Conservation (phyloP, 2,113 vertebrate genomes). For the Neotoma lepida region DNA sequence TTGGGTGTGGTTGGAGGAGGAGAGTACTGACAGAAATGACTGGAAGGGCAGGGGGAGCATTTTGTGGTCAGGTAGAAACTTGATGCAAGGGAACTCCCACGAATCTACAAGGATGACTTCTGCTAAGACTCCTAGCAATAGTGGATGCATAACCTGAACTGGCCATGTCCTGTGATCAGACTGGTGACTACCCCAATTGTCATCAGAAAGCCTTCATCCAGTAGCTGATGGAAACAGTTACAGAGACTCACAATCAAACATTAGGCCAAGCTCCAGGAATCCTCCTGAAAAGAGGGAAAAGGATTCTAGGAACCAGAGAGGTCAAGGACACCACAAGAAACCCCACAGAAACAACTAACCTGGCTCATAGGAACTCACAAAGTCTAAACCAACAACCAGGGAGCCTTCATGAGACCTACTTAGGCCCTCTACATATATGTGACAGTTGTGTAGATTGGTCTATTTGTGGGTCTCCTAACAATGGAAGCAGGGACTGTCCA, state of each 20-base stretch:
- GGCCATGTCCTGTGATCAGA: not conserved
- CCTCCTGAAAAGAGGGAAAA: not conserved
- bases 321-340: not conserved
- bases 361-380: not conserved
- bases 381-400: not conserved
- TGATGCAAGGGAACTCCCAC: not conserved
- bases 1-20: not conserved
- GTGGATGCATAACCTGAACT: not conserved
- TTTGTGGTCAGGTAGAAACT: not conserved
- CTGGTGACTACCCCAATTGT: not conserved
- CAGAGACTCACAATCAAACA: not conserved
- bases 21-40: not conserved
- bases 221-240: not conserved
- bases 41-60: not conserved
- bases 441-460: not conserved
- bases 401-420: accelerated
- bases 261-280: not conserved
- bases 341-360: not conserved
- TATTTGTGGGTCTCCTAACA: not conserved
- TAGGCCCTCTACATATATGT: not conserved
- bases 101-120: not conserved
- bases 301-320: not conserved
- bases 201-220: not conserved
- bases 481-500: not conserved
- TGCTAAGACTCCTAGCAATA: not conserved